Evolutionary conservation across 2,888 invertebrate species (phyloP), one percentile per base, ranked within the genome.

Genomic region (Chalcis sispes): DNA sequence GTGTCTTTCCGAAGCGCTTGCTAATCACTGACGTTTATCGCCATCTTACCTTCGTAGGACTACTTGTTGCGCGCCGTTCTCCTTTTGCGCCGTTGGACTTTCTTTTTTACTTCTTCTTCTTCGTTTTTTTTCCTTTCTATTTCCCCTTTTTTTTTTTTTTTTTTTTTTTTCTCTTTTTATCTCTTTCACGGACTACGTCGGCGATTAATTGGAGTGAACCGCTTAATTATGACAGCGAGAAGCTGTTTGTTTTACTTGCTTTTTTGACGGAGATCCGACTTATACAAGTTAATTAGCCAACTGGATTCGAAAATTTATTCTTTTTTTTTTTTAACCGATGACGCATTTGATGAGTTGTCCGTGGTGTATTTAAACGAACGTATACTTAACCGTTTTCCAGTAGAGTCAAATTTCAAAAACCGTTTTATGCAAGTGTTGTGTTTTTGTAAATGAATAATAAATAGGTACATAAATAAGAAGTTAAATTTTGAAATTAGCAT

Each of bases 1-100:
- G 5, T 10, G 32, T 46, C 27, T 50, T 25, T 56, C 15, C 1
- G 5, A 13, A n/a, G 8, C 48, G 25, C 32, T 54, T 48, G 56
- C 62, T 74, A 69, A 62, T 74, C 74, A 52, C 18, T 15, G 42
- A 62, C 32, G 7, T 52, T 40, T 66, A 73, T 61, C 54, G 40
- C 32, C 40, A 25, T 48, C 74, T 62, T 48, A 32, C 40, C 46
- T 48, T 36, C n/a, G 18, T 27, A 29, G 52, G 32, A 46, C 69
- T 74, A 70, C 70, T 65, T 70, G 58, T 52, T 65, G 40, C 65
- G 15, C 70, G 29, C 27, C n/a, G n/a, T 29, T 56, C 36, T 15
- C 23, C 25, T 18, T 25, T n/a, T 36, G 29, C 29, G 27, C 36
- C 54, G 13, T 18, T 52, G 58, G n/a, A 3, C n/a, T 8, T 29